phyloP scores from a whole-genome alignment of 2,888 invertebrate species.

The Agonopterix heracliana region DNA sequence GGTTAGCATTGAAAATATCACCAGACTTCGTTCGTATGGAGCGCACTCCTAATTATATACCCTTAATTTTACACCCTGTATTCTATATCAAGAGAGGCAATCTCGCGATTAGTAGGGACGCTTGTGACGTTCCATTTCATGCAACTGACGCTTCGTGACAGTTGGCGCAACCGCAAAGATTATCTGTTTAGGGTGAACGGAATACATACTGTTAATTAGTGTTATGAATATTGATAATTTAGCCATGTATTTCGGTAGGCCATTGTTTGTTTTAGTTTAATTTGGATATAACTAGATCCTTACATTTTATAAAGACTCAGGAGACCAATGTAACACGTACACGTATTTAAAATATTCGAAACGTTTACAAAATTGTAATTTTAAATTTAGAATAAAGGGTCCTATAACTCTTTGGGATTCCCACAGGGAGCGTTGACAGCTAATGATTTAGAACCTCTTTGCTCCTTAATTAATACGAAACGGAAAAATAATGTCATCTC shows the following conservation, averaged over 20 bases:
- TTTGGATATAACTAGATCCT: background rate
- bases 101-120: slow-evolving; percentile 45
- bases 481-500: slow-evolving; percentile 39
- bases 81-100: slow-evolving; percentile 48
- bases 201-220: slow-evolving; percentile 22
- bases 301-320: slow-evolving; percentile 27
- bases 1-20: no score
- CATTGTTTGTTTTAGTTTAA: slow-evolving; percentile 9
- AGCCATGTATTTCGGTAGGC: slow-evolving; percentile 3
- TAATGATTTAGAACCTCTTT: slow-evolving; percentile 67
- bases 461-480: slow-evolving; percentile 68
- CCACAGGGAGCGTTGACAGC: slow-evolving; percentile 73
- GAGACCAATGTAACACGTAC: slow-evolving; percentile 48
- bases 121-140: slow-evolving; percentile 53
- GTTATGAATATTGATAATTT: slow-evolving; percentile 10
- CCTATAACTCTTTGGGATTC: slow-evolving; percentile 71
- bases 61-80: no score
- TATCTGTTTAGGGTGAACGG: slow-evolving; percentile 22
- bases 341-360: slow-evolving; percentile 59
- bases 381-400: slow-evolving; percentile 74
- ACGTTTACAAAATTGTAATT: slow-evolving; percentile 70
- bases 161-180: slow-evolving; percentile 45
- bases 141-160: slow-evolving; percentile 59
- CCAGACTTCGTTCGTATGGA: no score
- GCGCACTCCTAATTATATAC: no score